A percentile compares a stretch with the other conserved stretches of the same genome.
Evolutionary conservation across 2,113 vertebrate genomes (phyloP).

Genomic region (Thamnaconus septentrionalis): DNA sequence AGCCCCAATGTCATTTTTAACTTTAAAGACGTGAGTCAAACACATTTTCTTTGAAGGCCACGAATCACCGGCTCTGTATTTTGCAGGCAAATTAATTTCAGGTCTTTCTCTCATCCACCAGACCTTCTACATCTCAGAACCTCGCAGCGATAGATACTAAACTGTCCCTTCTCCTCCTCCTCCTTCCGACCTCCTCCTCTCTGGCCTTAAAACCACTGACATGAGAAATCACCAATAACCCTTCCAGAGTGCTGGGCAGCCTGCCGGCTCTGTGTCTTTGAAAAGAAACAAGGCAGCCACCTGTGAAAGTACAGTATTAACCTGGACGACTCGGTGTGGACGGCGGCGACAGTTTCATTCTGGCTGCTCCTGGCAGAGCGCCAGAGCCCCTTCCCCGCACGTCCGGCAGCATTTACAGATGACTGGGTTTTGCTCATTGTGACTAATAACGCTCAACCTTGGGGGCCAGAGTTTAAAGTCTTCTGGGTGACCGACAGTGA

Average conservation of each 20-base stretch:
- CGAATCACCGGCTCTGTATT: too few species aligned
- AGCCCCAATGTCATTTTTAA: conserved; percentile 12
- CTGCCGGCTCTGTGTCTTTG: too few species aligned
- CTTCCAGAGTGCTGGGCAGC: too few species aligned
- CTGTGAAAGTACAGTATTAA: conserved; percentile 48
- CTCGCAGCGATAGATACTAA: not conserved
- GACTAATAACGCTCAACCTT: conserved; percentile 27
- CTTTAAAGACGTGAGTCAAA: conserved; percentile 14
- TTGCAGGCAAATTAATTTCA: conserved; percentile 44
- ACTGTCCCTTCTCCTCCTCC: too few species aligned
- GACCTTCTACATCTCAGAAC: conserved; percentile 33
- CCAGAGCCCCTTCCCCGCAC: not conserved
- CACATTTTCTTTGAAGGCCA: conserved; percentile 11
- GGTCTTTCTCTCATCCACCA: conserved; percentile 14
- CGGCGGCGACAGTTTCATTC: conserved; percentile 46
- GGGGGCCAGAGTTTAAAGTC: not conserved
- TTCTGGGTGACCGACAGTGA: conserved; percentile 2
- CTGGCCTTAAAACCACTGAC: too few species aligned
- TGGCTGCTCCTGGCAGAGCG: conserved; percentile 18
- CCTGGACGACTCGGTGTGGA: conserved; percentile 16
- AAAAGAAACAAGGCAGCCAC: conserved; percentile 44
- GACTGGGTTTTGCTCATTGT: conserved; percentile 9
- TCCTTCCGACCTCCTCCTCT: too few species aligned
- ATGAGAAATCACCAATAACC: too few species aligned
- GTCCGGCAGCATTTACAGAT: conserved; percentile 13